phyloP scores from a whole-genome alignment of 2,888 invertebrate species.

The Dyspetes luteomarginatus region DNA sequence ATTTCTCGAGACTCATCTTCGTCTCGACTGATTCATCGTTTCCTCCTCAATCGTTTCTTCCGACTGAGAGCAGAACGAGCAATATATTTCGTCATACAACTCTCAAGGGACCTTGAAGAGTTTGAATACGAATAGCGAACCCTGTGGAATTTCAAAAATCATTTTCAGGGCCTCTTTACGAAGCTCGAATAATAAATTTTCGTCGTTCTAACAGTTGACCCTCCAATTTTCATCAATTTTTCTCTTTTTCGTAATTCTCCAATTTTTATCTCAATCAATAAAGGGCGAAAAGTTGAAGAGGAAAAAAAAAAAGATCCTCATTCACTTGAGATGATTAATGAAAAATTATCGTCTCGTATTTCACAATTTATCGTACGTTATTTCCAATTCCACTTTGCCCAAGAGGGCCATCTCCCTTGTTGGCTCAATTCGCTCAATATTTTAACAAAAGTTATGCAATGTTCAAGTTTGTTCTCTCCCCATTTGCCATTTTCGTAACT shows the following conservation, averaged over 20 bases:
- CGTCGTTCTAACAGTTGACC: no score
- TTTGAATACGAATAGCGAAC: background rate
- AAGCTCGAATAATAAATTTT: background rate
- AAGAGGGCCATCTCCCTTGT: background rate
- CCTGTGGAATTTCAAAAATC: background rate
- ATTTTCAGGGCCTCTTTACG: background rate
- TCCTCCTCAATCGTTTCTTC: conserved; percentile 1
- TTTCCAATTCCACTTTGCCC: background rate
- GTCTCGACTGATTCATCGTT: conserved; percentile 28
- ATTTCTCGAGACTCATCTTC: background rate
- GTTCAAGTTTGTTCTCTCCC: background rate
- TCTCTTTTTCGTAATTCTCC: no score
- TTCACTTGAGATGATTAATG: no score
- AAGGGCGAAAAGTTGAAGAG: no score
- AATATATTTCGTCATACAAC: background rate
- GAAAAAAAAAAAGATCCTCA: no score
- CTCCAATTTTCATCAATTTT: no score
- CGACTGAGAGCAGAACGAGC: background rate
- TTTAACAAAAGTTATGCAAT: conserved; percentile 2
- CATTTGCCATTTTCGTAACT: background rate
- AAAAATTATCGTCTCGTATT: background rate
- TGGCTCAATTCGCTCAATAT: background rate
- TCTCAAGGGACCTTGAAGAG: background rate
- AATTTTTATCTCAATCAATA: no score
- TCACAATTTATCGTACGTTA: background rate